Percentiles rank a stretch among this genome's conserved stretches.
These are phyloP conservation scores for Limnephilus lunatus DNA, from an alignment of 2,888 invertebrate genomes.

Conservation along the genomic window DNA sequence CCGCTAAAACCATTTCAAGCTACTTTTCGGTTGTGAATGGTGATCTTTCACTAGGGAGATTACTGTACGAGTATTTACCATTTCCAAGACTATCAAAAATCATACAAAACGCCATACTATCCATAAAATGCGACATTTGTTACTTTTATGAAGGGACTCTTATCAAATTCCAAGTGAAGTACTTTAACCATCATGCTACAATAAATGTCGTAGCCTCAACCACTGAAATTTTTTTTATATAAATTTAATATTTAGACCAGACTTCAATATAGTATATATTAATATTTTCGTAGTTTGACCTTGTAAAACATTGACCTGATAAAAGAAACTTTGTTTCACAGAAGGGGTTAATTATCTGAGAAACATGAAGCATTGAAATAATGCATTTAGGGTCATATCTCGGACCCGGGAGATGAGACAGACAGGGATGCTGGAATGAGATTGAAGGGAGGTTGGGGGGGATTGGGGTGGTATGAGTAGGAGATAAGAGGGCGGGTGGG, in stretches of 20 bases:
- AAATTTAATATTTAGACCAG: background rate
- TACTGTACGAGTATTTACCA: too few species aligned
- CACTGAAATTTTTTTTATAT: too few species aligned
- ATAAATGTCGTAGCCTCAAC: too few species aligned
- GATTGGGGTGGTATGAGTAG: background rate
- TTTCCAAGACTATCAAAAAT: too few species aligned
- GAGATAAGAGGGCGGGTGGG: conserved; percentile 21
- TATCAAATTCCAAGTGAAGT: too few species aligned
- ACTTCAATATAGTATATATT: background rate
- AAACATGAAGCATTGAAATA: background rate
- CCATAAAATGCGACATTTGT: too few species aligned
- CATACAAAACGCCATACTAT: too few species aligned
- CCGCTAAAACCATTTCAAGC: too few species aligned
- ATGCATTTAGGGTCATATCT: background rate
- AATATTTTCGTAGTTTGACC: background rate
- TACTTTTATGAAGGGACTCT: too few species aligned
- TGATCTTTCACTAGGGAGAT: too few species aligned
- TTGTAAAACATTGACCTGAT: background rate
- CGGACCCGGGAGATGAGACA: background rate
- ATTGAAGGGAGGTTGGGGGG: background rate
- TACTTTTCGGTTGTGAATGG: too few species aligned
- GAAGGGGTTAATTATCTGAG: background rate
- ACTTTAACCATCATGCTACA: too few species aligned
- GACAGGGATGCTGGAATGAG: background rate
- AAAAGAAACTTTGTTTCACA: background rate